These are phyloP conservation scores for Phataginus tricuspis DNA, from an alignment of 2,797 vertebrate species.

Conservation along the genomic window DNA sequence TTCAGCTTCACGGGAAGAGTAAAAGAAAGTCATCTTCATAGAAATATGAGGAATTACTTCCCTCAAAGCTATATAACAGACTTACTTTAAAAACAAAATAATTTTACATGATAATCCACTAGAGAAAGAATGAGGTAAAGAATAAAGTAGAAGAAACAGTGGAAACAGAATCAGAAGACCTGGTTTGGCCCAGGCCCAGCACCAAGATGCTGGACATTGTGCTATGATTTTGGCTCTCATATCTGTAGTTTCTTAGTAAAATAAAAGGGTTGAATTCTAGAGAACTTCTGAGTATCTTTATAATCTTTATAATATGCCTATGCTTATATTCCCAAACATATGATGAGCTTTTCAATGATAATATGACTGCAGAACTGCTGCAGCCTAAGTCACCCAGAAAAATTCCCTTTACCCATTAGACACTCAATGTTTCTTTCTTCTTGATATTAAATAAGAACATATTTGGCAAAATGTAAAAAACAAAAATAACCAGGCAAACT, in stretches of 20 bases:
- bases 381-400: not conserved
- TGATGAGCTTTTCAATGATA: not conserved
- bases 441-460: constrained; percentile 32
- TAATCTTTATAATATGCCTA: not conserved
- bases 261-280: not conserved
- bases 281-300: not conserved
- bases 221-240: not conserved
- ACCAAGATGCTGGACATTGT: not conserved
- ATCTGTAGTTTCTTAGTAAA: not conserved
- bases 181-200: not conserved
- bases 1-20: not conserved
- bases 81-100: not conserved
- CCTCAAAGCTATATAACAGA: not conserved
- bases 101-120: not conserved
- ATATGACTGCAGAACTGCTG: not conserved
- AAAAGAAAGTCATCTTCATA: not conserved
- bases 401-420: constrained; percentile 1
- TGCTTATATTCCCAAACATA: not conserved
- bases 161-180: not conserved
- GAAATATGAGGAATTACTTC: not conserved
- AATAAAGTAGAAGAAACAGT: not conserved
- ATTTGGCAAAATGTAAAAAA: constrained; percentile 12
- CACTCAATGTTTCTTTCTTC: not conserved
- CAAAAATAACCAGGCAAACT: not conserved
- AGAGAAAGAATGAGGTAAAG: not conserved